Percentiles rank a stretch among this genome's conserved stretches.
Evolutionary conservation across 2,113 vertebrate genomes (phyloP).

Genomic region (Psilopogon haemacephalus): DNA sequence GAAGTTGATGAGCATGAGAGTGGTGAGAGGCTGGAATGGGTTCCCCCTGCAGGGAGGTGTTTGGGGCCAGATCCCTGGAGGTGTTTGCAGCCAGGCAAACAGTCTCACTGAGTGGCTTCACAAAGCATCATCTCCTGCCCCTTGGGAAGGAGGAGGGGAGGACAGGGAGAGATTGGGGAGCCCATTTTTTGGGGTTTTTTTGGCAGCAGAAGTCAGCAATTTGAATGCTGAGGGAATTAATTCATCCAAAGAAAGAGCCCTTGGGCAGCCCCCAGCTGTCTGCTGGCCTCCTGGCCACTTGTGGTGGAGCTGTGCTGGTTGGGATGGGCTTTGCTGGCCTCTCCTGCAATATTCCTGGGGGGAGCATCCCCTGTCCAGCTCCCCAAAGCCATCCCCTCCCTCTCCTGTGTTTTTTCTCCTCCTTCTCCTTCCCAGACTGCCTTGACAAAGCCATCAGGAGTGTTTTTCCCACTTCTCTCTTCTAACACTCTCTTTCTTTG

Average conservation of each 20-base stretch:
- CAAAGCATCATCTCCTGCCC: background rate
- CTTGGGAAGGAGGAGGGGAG: background rate
- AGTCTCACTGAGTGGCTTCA: background rate
- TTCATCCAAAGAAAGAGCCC: background rate
- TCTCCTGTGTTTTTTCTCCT: background rate
- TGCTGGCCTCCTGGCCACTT: background rate
- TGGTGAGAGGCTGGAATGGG: no score
- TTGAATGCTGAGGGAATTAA: background rate
- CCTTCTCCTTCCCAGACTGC: background rate
- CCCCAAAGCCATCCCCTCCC: background rate
- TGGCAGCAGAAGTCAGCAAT: background rate
- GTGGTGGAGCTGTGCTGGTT: background rate
- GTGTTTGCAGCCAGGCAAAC: no score
- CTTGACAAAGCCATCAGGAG: background rate
- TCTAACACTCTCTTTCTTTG: background rate
- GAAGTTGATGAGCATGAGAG: no score
- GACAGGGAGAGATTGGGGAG: slow-evolving; percentile 7
- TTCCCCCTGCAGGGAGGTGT: no score
- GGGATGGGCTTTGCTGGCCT: background rate
- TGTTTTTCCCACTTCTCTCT: slow-evolving; percentile 6
- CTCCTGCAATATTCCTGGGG: accelerated
- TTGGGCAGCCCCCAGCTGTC: background rate
- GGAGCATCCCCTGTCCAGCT: background rate
- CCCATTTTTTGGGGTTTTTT: slow-evolving; percentile 1
- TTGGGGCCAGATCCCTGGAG: no score